Base-by-base conservation (phyloP, 2,888 invertebrate species). In the Leptogaster cylindrica region DNA sequence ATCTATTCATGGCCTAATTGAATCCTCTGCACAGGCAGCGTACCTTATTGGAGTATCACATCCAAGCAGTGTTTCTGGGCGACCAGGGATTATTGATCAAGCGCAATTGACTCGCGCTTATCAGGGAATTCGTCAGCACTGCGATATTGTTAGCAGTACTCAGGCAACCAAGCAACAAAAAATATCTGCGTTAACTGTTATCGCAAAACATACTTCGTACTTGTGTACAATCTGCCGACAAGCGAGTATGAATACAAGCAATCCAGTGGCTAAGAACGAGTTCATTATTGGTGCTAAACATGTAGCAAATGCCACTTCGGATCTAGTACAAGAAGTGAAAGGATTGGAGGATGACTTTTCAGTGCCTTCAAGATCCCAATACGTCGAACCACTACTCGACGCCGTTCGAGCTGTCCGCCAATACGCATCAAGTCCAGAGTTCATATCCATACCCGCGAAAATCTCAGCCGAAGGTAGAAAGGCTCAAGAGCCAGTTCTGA, bases 251-350 rank as follows among this genome's bases (percentile, higher is more conserved):
- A 92, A 92, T 76, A 95, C 95, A 1, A 87, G 85, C 67, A 94
- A 94, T 80, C 93, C 96, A 0, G 91, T 92, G 2, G 95, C 95
- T 66, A 97, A 97, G 82, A 83, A 96, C 28, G 97, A 97, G 81
- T 97, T 99, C 81, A 97, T 99, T 65, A 95, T 97, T 78, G 92
- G 95, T 71, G 98, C 98, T 65, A 96, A 97, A 79, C 96, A 97
- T 76, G 95, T 99, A 1, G 98, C 98, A 55, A 94, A 94, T 81
- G 93, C 93, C 14, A 99, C 99, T 0, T 93, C 97, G 0, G 88
- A 89, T 71, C 86, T 99, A 16, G 97, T 99, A 16, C 94, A 93
- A 79, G 93, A 95, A 79, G 97, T 98, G 75, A 98, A 97, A 83
- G 90, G 88, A 0, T 80, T 91, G 28, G 97, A 97, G 79, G 86